Percentiles rank a stretch among this genome's conserved stretches.
These are phyloP conservation scores for Rhipidura dahli DNA, from an alignment of 2,113 vertebrate species.

Conservation along the genomic window DNA sequence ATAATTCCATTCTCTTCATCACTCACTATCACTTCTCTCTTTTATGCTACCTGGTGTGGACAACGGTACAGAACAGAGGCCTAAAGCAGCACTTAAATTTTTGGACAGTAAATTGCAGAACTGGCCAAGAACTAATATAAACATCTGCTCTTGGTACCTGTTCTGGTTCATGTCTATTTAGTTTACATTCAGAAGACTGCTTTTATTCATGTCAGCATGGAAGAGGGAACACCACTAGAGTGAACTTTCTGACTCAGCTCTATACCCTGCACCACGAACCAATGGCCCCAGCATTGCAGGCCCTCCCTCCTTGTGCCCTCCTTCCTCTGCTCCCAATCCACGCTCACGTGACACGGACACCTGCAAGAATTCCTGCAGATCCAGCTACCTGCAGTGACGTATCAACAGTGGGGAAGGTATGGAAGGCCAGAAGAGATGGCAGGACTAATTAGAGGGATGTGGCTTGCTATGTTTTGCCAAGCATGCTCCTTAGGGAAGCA, in stretches of 20 bases:
- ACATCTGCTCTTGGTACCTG: slow-evolving; percentile 51
- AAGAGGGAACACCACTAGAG: not conserved
- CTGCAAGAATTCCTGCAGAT: not conserved
- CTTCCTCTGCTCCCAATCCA: not conserved
- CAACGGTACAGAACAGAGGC: not conserved
- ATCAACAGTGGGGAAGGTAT: not conserved
- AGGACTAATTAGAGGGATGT: not conserved
- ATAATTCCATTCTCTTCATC: not conserved
- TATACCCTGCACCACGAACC: not conserved
- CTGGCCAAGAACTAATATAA: slow-evolving; percentile 47
- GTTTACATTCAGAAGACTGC: slow-evolving; percentile 24
- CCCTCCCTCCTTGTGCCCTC: not conserved
- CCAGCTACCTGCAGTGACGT: not conserved
- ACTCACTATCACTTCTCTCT: not conserved
- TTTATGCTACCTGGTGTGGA: not conserved
- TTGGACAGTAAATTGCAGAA: slow-evolving; percentile 38
- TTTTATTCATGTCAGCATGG: slow-evolving; percentile 5
- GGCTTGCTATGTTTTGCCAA: not conserved
- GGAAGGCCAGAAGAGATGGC: not conserved
- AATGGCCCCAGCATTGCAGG: accelerated
- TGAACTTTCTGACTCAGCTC: not conserved
- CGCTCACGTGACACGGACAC: accelerated
- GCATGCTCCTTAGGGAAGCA: not conserved
- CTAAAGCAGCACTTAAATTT: slow-evolving; percentile 49
- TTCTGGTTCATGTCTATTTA: slow-evolving; percentile 37